A percentile compares a stretch with the other conserved stretches of the same genome.
Evolutionary conservation across 2,113 vertebrate species (phyloP).

Genomic region (Callithrix jacchus): DNA sequence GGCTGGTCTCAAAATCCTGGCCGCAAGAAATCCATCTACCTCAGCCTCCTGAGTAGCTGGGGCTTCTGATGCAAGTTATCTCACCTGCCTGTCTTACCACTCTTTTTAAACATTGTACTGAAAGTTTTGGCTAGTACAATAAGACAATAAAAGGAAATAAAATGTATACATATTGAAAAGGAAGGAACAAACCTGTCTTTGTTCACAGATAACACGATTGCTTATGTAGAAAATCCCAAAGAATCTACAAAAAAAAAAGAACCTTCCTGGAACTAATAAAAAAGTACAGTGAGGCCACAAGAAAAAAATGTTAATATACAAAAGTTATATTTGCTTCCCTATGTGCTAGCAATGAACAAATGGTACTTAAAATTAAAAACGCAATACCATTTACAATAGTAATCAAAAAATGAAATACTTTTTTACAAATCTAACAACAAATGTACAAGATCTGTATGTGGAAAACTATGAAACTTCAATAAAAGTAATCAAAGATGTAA

Average conservation of each 20-base stretch:
- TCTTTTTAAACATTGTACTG: not conserved
- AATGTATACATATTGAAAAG: not conserved
- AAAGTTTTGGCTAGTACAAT: not conserved
- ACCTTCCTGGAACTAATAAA: not conserved
- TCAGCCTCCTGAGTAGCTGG: no score
- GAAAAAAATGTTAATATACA: not conserved
- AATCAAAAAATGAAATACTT: not conserved
- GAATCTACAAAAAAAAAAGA: not conserved
- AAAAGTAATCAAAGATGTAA: not conserved
- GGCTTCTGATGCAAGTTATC: no score
- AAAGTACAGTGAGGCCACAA: not conserved
- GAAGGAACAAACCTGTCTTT: not conserved
- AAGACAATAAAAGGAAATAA: not conserved
- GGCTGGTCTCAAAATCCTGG: no score
- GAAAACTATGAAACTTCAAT: not conserved
- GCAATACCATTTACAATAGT: not conserved
- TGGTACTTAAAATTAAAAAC: not conserved
- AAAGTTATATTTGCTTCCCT: not conserved
- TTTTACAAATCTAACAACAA: not conserved
- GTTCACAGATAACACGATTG: not conserved
- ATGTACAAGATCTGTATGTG: not conserved
- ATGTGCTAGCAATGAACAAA: not conserved
- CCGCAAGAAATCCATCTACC: no score
- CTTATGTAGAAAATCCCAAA: not conserved
- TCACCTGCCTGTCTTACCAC: not conserved